Evolutionary conservation across 2,113 vertebrate genomes (phyloP).

Genomic region (Aphyosemion australe): DNA sequence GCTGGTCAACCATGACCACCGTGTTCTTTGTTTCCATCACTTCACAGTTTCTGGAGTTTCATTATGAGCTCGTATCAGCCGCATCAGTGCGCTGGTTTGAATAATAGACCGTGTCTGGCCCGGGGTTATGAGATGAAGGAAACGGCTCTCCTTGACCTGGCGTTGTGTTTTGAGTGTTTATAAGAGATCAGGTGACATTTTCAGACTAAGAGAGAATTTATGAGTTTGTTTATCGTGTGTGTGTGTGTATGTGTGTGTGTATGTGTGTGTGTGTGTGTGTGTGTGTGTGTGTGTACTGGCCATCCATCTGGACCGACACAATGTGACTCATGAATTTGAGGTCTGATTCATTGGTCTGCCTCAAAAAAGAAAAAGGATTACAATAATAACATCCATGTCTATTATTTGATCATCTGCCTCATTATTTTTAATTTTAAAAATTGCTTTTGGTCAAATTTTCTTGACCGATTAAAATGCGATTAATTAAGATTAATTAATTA

Average conservation of each 20-base stretch:
- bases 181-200: not conserved
- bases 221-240: conserved; percentile 44
- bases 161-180: not conserved
- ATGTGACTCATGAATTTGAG: conserved; percentile 44
- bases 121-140: conserved; percentile 3
- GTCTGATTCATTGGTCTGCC: conserved; percentile 49
- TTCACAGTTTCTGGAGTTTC: conserved; percentile 42
- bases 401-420: too few species aligned
- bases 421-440: too few species aligned
- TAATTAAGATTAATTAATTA: too few species aligned
- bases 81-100: conserved; percentile 36
- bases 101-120: conserved; percentile 7
- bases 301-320: conserved; percentile 62
- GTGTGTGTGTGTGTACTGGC: conserved; percentile 64
- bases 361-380: too few species aligned
- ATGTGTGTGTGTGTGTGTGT: conserved; percentile 61
- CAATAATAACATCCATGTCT: too few species aligned
- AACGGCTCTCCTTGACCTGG: conserved; percentile 5
- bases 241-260: conserved; percentile 42
- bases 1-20: conserved; percentile 45
- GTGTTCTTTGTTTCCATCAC: conserved; percentile 30
- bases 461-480: too few species aligned
- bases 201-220: conserved; percentile 12
- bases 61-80: conserved; percentile 51
- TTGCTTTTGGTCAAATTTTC: too few species aligned